Percentiles rank a stretch among this genome's conserved stretches.
These are phyloP conservation scores for Beroe forskalii DNA, from an alignment of 37 sponge, comb jelly and placozoan genomes.

Conservation along the genomic window DNA sequence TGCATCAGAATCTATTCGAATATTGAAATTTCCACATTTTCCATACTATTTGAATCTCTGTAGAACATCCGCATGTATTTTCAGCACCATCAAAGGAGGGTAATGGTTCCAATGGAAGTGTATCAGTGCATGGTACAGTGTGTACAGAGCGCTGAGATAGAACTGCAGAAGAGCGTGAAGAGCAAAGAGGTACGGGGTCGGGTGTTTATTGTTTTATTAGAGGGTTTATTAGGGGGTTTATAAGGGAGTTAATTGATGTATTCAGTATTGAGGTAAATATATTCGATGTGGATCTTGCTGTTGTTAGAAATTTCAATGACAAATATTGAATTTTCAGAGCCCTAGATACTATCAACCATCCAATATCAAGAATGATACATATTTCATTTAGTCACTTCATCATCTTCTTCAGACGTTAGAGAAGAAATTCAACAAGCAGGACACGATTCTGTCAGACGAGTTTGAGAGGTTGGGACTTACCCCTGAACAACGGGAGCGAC, in stretches of 20 bases:
- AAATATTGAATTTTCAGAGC: no score
- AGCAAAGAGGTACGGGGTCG: conserved; percentile 27
- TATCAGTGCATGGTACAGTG: conserved; percentile 65
- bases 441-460: neutral
- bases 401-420: neutral
- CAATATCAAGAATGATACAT: no score
- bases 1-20: no score
- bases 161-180: conserved; percentile 34
- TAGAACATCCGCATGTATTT: no score
- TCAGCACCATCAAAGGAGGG: conserved; percentile 19
- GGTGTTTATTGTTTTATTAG: neutral
- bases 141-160: conserved; percentile 63
- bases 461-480: neutral
- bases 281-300: neutral
- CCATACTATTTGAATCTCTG: no score
- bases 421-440: neutral
- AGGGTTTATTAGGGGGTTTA: neutral
- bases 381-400: no score
- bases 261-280: neutral
- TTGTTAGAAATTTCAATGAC: no score
- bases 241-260: neutral
- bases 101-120: conserved; percentile 61
- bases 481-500: neutral
- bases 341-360: no score
- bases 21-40: no score